Evolutionary conservation across 2,113 vertebrate species (phyloP).

Genomic region (Hippoglossus stenolepis): DNA sequence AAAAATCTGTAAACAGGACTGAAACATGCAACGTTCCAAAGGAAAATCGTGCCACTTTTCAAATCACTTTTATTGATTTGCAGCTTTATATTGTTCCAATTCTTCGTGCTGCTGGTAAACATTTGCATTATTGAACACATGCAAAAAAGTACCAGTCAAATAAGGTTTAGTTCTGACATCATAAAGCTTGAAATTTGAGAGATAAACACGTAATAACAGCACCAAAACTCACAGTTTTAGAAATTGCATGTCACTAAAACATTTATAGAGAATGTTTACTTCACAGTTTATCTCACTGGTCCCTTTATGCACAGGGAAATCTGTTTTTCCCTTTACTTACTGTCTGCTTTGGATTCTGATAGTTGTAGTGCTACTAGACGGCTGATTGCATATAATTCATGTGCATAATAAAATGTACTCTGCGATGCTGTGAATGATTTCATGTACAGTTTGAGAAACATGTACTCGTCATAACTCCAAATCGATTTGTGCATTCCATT

Average conservation of each 20-base stretch:
- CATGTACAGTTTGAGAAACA: constrained; percentile 43
- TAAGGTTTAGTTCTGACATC: neutral
- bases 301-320: constrained; percentile 11
- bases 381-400: constrained; percentile 3
- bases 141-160: constrained; percentile 19
- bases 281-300: constrained; percentile 21
- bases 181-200: constrained; percentile 10
- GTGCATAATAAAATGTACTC: constrained; percentile 14
- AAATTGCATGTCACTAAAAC: constrained; percentile 12
- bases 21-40: neutral
- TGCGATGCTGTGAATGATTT: constrained; percentile 20
- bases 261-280: constrained; percentile 16
- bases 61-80: constrained; percentile 49
- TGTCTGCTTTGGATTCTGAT: constrained; percentile 9
- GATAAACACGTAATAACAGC: constrained; percentile 17
- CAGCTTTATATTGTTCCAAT: constrained; percentile 26
- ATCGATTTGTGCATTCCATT: constrained; percentile 47
- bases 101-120: neutral
- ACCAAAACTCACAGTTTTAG: constrained; percentile 24
- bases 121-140: constrained; percentile 38
- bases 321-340: neutral
- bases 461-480: constrained; percentile 15
- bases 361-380: constrained; percentile 1
- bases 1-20: too few relatives aligned
- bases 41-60: neutral